Percentiles rank a stretch among this genome's conserved stretches.
These are phyloP conservation scores for Pectinophora gossypiella DNA, from an alignment of 1,140 invertebrate genomes.

Conservation along the genomic window DNA sequence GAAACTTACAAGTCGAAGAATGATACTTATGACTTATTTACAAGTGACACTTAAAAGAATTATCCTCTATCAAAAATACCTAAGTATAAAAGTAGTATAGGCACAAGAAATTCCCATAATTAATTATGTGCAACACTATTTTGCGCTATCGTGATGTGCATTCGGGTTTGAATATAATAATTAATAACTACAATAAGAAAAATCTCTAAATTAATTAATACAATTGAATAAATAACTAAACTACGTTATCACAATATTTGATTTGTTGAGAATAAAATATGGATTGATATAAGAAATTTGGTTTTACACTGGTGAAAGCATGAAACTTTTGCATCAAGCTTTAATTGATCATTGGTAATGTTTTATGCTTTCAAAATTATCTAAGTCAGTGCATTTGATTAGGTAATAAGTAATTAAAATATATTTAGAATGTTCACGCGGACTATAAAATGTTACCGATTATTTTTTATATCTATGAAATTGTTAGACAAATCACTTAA, in stretches of 20 bases:
- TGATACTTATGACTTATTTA: slow-evolving; percentile 6
- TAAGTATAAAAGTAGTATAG: slow-evolving; percentile 65
- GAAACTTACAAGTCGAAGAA: background rate
- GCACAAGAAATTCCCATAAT: slow-evolving; percentile 65
- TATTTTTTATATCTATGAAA: too few species aligned
- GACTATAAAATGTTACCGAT: background rate
- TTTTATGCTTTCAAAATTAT: too few species aligned
- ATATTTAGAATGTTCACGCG: background rate
- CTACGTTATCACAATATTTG: background rate
- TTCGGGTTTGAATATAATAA: background rate
- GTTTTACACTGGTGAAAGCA: too few species aligned
- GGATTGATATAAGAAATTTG: too few species aligned
- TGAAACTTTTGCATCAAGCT: too few species aligned
- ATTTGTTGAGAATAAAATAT: too few species aligned
- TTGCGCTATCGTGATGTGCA: slow-evolving; percentile 2
- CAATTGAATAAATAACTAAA: background rate
- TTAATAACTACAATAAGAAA: background rate
- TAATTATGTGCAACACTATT: slow-evolving; percentile 34
- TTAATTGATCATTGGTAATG: too few species aligned
- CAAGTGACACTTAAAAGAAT: background rate
- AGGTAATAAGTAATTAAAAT: too few species aligned
- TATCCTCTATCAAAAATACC: slow-evolving; percentile 48
- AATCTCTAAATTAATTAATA: background rate
- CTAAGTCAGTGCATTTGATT: too few species aligned
- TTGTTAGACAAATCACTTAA: too few species aligned